Evolutionary conservation across 2,113 vertebrate genomes (phyloP), one percentile per base, ranked within the genome.

Genomic region (Oreochromis tanganicae): DNA sequence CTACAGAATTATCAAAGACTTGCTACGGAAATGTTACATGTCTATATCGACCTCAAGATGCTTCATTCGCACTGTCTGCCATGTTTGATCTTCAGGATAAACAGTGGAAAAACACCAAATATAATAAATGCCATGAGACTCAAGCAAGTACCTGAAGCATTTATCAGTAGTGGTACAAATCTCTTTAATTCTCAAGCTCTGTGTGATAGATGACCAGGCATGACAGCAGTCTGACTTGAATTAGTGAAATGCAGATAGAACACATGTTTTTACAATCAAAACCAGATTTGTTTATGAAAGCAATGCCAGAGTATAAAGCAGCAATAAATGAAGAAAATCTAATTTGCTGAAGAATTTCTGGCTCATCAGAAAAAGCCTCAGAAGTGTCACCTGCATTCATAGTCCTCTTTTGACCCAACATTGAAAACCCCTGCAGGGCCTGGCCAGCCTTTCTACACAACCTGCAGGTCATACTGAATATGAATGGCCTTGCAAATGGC

Each of bases 401-500:
- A 80, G 43, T 38, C 61, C 61, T 73, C 21, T 50, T 82, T 50
- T 86, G 85, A 81, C 82, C 80, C 82, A 36, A 13, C 50, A 84
- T 55, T 19, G 29, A 85, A 78, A 83, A 86, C 85, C 84, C 92
- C 93, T 85, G 84, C 80, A 85, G 91, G 91, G 87, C 80, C 68
- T n/a, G 27, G 50, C 41, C 43, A 36, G 83, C 27, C 27, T 81
- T 66, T 86, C 63, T 21, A 55, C 83, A 75, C 21, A 55, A 88
- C 86, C 89, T 61, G 82, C 57, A 84, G 91, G 89, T 82, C 78
- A 81, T 13, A 3, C 81, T 91, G 89, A 89, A 94, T 92, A 87
- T 86, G 85, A 93, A 95, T 91, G 86, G 90, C 81, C 29, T 71
- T 21, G 34, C 48, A 86, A 59, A 79, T 32, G 54, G 82, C 43